Evolutionary conservation across 1,140 invertebrate species (phyloP).

Genomic region (Megalopta genalis): DNA sequence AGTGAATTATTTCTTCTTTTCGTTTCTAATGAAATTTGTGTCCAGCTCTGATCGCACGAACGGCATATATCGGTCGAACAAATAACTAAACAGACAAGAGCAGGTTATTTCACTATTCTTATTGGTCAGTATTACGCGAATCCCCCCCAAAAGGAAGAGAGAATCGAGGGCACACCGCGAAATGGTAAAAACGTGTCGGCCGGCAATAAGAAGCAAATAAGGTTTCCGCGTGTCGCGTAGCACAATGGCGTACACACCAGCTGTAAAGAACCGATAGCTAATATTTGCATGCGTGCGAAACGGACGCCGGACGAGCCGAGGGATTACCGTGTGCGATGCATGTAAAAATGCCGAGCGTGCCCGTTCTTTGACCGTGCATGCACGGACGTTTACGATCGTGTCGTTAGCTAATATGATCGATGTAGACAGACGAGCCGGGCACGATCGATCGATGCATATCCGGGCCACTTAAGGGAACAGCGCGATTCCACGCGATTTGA

Average conservation of each 20-base stretch:
- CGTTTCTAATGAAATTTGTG: too few species aligned
- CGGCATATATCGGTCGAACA: too few species aligned
- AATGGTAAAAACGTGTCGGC: too few species aligned
- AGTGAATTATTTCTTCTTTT: too few species aligned
- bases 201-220: too few species aligned
- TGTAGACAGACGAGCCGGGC: neutral
- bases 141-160: too few species aligned
- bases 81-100: too few species aligned
- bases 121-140: too few species aligned
- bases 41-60: too few species aligned
- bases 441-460: conserved; percentile 5
- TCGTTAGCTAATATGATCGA: conserved; percentile 21
- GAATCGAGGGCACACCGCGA: too few species aligned
- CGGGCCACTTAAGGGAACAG: conserved; percentile 17
- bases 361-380: conserved; percentile 3
- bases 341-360: conserved; percentile 7
- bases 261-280: neutral
- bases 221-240: too few species aligned
- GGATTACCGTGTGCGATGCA: neutral
- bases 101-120: too few species aligned
- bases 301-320: neutral
- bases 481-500: conserved; percentile 11
- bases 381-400: conserved; percentile 2
- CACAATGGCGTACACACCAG: neutral
- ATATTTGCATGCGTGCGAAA: neutral